Conservation (phyloP, 2,113 vertebrate genomes). For the Fukomys damarensis region DNA sequence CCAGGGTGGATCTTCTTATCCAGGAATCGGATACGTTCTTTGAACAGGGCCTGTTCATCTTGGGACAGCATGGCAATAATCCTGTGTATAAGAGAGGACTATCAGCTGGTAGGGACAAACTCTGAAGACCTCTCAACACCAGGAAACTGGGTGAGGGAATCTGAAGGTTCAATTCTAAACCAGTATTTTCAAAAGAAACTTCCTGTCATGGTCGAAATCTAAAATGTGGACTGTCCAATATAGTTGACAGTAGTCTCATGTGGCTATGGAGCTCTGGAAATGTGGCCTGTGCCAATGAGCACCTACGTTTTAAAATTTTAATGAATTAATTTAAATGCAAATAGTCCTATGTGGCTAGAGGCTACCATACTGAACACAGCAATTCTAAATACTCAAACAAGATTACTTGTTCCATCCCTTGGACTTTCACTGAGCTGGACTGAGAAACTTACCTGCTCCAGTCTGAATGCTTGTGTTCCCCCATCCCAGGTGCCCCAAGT, state of each 20-base stretch:
- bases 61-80: constrained; percentile 88
- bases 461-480: neutral
- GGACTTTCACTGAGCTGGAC: neutral
- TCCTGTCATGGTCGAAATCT: neutral
- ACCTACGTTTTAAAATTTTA: neutral
- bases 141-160: neutral
- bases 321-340: constrained; percentile 28
- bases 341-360: neutral
- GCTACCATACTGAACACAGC: neutral
- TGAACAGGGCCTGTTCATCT: constrained; percentile 89
- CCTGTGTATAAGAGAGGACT: constrained; percentile 78
- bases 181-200: neutral
- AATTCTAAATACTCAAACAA: neutral
- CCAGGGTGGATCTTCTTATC: constrained; percentile 92
- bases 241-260: neutral
- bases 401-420: neutral
- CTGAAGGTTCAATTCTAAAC: neutral
- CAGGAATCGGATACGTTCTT: constrained; percentile 88
- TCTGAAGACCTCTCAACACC: neutral
- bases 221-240: neutral
- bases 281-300: neutral
- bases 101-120: neutral
- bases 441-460: neutral
- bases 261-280: neutral
- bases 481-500: neutral